Conservation (phyloP, 2,797 vertebrate species). For the Sebastes dallii region DNA sequence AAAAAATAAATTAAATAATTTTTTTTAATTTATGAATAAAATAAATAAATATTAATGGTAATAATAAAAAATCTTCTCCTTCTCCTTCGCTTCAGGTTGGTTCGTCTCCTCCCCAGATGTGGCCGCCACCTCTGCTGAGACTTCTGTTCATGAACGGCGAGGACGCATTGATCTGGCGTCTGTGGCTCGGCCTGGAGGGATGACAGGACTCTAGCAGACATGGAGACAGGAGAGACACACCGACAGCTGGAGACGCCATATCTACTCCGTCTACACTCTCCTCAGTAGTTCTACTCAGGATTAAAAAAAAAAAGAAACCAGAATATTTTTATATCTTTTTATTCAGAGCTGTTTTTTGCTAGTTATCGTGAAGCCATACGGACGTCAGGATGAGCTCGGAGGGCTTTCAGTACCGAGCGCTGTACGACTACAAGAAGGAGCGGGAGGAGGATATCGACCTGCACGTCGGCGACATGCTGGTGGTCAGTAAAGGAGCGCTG, state of each 20-base stretch:
- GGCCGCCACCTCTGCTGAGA: conserved; percentile 54
- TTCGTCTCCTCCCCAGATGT: conserved; percentile 62
- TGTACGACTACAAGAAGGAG: conserved; percentile 93
- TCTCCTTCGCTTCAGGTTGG: conserved; percentile 25
- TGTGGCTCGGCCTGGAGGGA: conserved; percentile 58
- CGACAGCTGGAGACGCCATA: conserved; percentile 23
- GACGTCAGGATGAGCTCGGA: conserved; percentile 86
- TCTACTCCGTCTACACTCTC: conserved; percentile 20
- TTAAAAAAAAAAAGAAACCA: not conserved
- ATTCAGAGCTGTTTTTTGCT: conserved; percentile 18
- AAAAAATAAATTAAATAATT: too few species aligned
- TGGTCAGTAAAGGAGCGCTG: conserved; percentile 89
- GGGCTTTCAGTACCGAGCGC: conserved; percentile 91
- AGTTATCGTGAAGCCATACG: conserved; percentile 41
- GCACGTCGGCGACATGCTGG: conserved; percentile 88
- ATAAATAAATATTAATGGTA: too few species aligned
- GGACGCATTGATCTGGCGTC: conserved; percentile 22
- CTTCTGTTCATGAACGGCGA: conserved; percentile 65
- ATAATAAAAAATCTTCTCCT: not conserved
- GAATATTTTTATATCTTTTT: conserved; percentile 46
- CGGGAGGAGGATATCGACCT: conserved; percentile 92
- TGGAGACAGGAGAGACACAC: conserved; percentile 70
- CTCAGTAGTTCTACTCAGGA: conserved; percentile 51
- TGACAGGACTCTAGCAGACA: conserved; percentile 61
- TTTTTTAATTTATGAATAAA: too few species aligned